A percentile compares a stretch with the other conserved stretches of the same genome.
Conservation (phyloP, 2,113 vertebrate species). For the Lophius piscatorius region DNA sequence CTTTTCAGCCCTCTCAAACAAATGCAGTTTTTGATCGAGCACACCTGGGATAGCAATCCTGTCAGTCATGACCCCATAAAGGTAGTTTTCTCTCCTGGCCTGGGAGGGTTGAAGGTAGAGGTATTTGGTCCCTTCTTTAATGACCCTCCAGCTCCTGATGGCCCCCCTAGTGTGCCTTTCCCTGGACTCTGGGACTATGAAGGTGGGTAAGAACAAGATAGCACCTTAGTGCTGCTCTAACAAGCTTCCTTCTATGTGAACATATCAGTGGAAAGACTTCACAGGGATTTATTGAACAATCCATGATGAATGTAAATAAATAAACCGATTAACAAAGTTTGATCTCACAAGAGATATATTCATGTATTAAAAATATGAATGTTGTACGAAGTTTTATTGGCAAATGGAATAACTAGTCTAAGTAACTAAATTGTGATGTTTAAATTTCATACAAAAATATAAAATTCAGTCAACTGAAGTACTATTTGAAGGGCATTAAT, state of each 20-base stretch:
- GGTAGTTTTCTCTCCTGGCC: conserved; percentile 76
- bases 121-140: conserved; percentile 88
- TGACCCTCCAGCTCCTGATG: conserved; percentile 84
- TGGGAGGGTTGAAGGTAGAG: conserved; percentile 82
- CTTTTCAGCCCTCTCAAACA: conserved; percentile 43
- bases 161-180: conserved; percentile 83
- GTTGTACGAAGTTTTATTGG: too few species aligned
- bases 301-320: not conserved
- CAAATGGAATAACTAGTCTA: too few species aligned
- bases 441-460: too few species aligned
- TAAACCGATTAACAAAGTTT: conserved; percentile 1
- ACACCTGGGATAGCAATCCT: conserved; percentile 86
- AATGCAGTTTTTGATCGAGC: conserved; percentile 86
- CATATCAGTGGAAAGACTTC: too few species aligned
- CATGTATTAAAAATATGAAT: too few species aligned
- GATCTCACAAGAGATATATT: too few species aligned
- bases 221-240: too few species aligned
- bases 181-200: conserved; percentile 90
- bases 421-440: too few species aligned
- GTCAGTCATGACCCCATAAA: conserved; percentile 82
- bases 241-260: too few species aligned
- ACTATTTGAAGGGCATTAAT: too few species aligned
- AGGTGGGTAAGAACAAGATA: conserved; percentile 70
- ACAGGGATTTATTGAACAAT: not conserved
- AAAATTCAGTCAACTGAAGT: too few species aligned